Percentiles rank a stretch among this genome's conserved stretches.
Conservation (phyloP, 2,113 vertebrate species). For the Aix galericulata region DNA sequence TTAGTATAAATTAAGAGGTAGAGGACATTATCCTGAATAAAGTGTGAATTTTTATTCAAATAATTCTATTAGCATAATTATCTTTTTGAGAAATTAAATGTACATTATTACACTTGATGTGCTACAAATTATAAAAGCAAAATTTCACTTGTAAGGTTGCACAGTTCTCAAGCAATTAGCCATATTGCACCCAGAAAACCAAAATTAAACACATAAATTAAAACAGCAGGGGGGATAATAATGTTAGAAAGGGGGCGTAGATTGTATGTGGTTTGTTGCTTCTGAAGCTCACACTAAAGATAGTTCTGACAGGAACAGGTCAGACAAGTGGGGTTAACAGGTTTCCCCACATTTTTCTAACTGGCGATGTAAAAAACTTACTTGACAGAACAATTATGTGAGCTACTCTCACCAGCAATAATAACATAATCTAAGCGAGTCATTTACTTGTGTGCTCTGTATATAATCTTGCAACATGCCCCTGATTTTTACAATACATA, state of each 20-base stretch:
- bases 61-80: conserved; percentile 82
- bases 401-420: background rate
- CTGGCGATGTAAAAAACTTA: background rate
- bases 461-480: conserved; percentile 6
- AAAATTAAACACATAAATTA: conserved; percentile 84
- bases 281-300: conserved; percentile 37
- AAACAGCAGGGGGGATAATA: conserved; percentile 74
- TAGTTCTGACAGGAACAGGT: conserved; percentile 1
- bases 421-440: conserved; percentile 41
- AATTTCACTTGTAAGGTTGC: conserved; percentile 72
- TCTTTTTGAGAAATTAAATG: conserved; percentile 79
- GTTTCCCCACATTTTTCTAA: conserved; percentile 31
- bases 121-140: conserved; percentile 77
- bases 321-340: conserved; percentile 30
- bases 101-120: conserved; percentile 78
- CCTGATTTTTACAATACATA: conserved; percentile 1
- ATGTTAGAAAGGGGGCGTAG: conserved; percentile 49
- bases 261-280: conserved; percentile 7
- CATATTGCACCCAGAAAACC: conserved; percentile 73
- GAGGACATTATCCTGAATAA: conserved; percentile 65
- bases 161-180: conserved; percentile 75
- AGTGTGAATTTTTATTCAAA: conserved; percentile 79
- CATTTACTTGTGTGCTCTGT: background rate
- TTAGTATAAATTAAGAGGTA: conserved; percentile 77
- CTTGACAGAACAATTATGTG: conserved; percentile 29